These are phyloP conservation scores for Hylyphantes graminicola DNA, from an alignment of 1,140 invertebrate species.

Conservation along the genomic window DNA sequence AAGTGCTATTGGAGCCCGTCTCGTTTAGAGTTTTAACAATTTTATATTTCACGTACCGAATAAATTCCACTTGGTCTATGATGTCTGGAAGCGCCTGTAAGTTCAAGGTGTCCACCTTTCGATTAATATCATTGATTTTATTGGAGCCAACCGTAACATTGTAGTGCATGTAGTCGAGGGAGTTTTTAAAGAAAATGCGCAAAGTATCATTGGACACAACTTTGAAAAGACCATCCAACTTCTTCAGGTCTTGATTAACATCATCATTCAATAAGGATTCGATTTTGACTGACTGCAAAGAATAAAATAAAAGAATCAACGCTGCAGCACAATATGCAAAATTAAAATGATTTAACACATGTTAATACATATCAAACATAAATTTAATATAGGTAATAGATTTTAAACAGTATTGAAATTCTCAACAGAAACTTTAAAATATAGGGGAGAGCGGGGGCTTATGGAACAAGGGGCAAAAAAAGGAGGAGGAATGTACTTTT, in stretches of 20 bases:
- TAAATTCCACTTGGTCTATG: conserved; percentile 62
- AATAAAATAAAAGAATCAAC: conserved; percentile 70
- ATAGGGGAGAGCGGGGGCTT: no score
- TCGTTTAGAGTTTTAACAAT: background rate
- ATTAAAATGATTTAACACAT: no score
- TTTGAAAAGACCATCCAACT: conserved; percentile 79
- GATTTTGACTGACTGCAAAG: conserved; percentile 76
- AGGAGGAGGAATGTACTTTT: no score
- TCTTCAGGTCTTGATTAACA: conserved; percentile 75
- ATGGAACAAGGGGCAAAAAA: no score
- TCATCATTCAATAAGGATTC: conserved; percentile 75
- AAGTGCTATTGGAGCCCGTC: no score
- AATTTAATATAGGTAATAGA: no score
- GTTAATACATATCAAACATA: no score
- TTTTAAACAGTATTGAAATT: no score
- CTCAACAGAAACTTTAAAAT: no score
- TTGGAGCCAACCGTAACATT: conserved; percentile 64
- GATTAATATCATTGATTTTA: conserved; percentile 64
- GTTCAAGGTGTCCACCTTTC: conserved; percentile 62
- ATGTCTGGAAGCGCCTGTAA: conserved; percentile 44
- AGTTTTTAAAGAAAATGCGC: conserved; percentile 54
- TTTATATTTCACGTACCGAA: conserved; percentile 57
- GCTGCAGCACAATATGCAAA: background rate
- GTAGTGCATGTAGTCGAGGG: conserved; percentile 63
- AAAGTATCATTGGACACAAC: conserved; percentile 76